Base-by-base conservation (phyloP, 2,113 vertebrate species). In the Cavia porcellus region DNA sequence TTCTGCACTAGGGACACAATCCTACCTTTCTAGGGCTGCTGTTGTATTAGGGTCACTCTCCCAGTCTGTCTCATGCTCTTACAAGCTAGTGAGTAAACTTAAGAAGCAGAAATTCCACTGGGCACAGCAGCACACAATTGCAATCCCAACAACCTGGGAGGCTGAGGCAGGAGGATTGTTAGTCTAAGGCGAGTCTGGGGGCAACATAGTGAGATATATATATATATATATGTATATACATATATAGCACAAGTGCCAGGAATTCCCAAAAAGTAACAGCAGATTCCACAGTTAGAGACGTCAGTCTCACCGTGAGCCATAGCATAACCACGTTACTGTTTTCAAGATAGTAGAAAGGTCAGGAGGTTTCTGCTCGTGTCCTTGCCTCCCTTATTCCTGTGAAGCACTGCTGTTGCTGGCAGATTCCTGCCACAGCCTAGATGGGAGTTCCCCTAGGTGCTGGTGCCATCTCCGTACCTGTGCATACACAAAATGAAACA, bases 381-480 rank as follows among this genome's bases (percentile, higher is more conserved):
- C 32, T 3, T 0, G 24, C 10, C 47, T 24, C 59, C 72, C 17
- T 28, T 55, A 7, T 74, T 61, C 42, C 79, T 80, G 28, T 50
- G 52, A 80, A 52, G 55, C 47, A 10, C 30, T 19, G 28, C 3
- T 3, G 28, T 42, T 57, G 42, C n/a, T 32, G 55, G 50, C 1
- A 24, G 72, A 7, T 32, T 30, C 45, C 89, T 14, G 55, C 61
- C 52, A 61, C 47, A 12, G 61, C 45, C 42, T 45, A 30, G n/a
- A 20, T 45, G 15, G 59, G 47, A 74, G 47, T 32, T 30, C 47
- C 77, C 24, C 1, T 14, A 47, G 35, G 50, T 17, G 5, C 10
- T 13, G 10, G 20, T 7, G 17, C 0, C 0, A 10, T n/a, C 3
- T 47, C 1, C 52, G 25, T 50, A 5, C 11, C 14, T 4, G 0